Evolutionary conservation across 2,888 invertebrate genomes (phyloP).

Genomic region (Chironomus riparius): DNA sequence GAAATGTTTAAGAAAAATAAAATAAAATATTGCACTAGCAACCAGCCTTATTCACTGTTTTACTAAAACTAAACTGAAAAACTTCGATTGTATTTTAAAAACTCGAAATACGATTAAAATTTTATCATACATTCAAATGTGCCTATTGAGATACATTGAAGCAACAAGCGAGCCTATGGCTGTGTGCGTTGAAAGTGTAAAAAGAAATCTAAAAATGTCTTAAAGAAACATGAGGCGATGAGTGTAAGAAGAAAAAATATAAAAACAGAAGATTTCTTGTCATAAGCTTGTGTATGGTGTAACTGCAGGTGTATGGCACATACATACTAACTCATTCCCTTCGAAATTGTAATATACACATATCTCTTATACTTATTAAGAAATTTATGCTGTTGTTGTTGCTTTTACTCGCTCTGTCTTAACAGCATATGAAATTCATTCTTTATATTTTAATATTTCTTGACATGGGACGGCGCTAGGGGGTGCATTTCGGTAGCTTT

Average conservation of each 20-base stretch:
- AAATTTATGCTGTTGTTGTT: too few species aligned
- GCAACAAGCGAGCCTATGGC: neutral
- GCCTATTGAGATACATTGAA: neutral
- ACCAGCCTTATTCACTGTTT: constrained; percentile 24
- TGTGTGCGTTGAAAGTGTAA: neutral
- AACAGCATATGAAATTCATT: too few species aligned
- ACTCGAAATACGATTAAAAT: neutral
- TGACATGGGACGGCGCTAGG: too few species aligned
- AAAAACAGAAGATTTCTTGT: neutral
- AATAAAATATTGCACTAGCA: constrained; percentile 22
- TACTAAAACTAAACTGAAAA: constrained; percentile 23
- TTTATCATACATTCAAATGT: too few species aligned
- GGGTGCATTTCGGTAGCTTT: too few species aligned
- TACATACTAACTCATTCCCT: neutral
- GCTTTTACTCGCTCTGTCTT: too few species aligned
- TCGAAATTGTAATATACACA: too few species aligned
- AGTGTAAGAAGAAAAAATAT: constrained; percentile 1
- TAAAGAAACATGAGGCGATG: neutral
- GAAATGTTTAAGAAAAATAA: neutral
- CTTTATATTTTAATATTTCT: too few species aligned
- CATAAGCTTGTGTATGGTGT: neutral
- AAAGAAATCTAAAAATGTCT: neutral
- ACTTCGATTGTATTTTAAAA: neutral
- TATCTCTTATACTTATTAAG: too few species aligned
- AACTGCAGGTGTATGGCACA: constrained; percentile 18